Percentiles rank a stretch among this genome's conserved stretches.
Evolutionary conservation across 2,113 vertebrate species (phyloP).

Genomic region (Emydura subglobosa): DNA sequence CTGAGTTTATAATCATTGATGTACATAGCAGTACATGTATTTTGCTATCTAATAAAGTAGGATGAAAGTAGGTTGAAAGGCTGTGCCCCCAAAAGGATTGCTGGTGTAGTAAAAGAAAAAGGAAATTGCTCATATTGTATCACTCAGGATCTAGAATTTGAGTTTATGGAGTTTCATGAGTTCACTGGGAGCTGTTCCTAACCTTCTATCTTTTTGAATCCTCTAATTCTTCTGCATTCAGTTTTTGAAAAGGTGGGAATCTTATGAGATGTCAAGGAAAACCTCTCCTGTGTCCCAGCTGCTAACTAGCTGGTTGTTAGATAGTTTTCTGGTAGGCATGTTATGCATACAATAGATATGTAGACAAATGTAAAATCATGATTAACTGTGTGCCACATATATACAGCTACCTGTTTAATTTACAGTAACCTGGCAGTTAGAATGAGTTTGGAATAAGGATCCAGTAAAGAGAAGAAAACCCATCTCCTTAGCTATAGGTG

Average conservation of each 20-base stretch:
- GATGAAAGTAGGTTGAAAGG: neutral
- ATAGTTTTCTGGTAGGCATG: neutral
- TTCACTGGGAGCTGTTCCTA: neutral
- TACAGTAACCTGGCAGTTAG: neutral
- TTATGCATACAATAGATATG: neutral
- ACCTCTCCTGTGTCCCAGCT: neutral
- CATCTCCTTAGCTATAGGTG: neutral
- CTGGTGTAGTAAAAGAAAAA: neutral
- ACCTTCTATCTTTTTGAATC: neutral
- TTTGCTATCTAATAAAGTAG: neutral
- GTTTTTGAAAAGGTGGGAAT: neutral
- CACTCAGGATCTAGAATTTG: neutral
- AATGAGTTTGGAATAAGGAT: neutral
- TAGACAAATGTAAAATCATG: neutral
- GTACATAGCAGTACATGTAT: neutral
- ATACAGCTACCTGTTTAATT: neutral
- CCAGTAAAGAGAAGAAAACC: neutral
- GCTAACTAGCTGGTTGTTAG: neutral
- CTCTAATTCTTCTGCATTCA: neutral
- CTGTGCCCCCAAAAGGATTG: neutral
- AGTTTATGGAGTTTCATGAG: neutral
- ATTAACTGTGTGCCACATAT: neutral
- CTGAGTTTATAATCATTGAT: neutral
- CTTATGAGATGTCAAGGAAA: fast-evolving
- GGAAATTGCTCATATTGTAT: neutral